Base-by-base conservation (phyloP, 2,888 invertebrate species). In the Hirudinaria manillensis region DNA sequence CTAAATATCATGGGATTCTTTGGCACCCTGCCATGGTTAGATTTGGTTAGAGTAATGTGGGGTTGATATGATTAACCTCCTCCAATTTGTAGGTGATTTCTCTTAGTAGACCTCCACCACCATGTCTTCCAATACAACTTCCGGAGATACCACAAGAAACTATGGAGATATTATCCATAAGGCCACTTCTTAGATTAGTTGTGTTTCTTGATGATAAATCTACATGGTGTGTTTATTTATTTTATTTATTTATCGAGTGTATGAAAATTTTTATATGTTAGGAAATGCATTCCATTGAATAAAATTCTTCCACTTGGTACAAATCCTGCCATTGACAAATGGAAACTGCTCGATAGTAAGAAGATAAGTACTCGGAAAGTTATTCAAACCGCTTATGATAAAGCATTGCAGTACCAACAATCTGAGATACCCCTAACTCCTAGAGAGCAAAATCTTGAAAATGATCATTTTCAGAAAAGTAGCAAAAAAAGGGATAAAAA, bases 1-100 rank as follows among this genome's bases (percentile, higher is more conserved):
- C 68, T 3, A 68, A 68, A 36, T 68, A 32, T 36, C 68, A 68
- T 32, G 32, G 32, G 10, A 32, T n/a, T 10, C 68, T 32, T 10
- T 68, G 68, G 68, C 36, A 68, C 16, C 68, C 68, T 32, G 68
- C 68, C 16, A 68, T 68, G 68, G 68, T 68, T 7, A 68, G 68
- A 10, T 61, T 61, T 27, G 10, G 13, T 1, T 61, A 61, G 29
- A 61, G 24, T 61, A 61, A 21, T 61, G 19, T 29, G n/a, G 29
- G n/a, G 29, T 61, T 61, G 24, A 61, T 56, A 27, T 61, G 2
- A 61, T 7, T 61, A 61, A 21, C 13, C 56, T 24, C 61, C 29
- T 61, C n/a, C 10, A 61, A 61, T 61, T 16, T 61, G 0, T 61
- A 61, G 61, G 61, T 61, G 7, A 61, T 61, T 7, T 61, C 61